Evolutionary conservation across 2,113 vertebrate species (phyloP).

Genomic region (Burhinus bistriatus): DNA sequence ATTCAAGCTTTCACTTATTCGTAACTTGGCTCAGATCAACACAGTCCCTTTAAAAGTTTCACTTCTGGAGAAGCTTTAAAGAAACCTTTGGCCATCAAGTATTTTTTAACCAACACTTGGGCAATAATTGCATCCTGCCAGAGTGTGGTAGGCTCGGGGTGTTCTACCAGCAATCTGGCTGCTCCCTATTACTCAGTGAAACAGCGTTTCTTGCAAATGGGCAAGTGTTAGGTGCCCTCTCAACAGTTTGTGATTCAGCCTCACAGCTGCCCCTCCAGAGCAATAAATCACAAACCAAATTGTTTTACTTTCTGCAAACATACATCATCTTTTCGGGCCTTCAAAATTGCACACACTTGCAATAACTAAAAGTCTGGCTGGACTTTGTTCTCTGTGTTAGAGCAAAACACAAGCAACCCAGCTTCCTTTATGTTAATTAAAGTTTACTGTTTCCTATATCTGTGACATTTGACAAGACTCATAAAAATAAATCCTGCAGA

Average conservation of each 20-base stretch:
- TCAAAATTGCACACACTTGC: neutral
- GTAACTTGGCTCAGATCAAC: neutral
- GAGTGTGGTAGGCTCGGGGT: fast-evolving
- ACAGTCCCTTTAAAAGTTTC: neutral
- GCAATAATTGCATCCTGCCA: neutral
- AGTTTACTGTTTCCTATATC: neutral
- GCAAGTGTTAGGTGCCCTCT: neutral
- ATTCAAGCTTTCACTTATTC: neutral
- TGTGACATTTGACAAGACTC: neutral
- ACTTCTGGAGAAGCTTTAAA: neutral
- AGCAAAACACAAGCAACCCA: neutral
- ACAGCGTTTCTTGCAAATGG: neutral
- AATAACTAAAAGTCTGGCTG: neutral
- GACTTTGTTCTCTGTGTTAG: neutral
- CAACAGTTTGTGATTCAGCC: neutral
- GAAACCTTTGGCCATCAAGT: neutral
- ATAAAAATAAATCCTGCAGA: constrained; percentile 3
- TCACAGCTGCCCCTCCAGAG: neutral
- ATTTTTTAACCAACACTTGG: neutral
- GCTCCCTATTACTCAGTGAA: fast-evolving
- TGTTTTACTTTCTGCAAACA: neutral
- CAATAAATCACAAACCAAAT: neutral
- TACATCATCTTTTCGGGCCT: neutral
- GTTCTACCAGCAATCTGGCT: neutral
- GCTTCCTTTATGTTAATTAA: neutral